phyloP scores from a whole-genome alignment of 1,140 invertebrate species.

The Drosophila arawakana region DNA sequence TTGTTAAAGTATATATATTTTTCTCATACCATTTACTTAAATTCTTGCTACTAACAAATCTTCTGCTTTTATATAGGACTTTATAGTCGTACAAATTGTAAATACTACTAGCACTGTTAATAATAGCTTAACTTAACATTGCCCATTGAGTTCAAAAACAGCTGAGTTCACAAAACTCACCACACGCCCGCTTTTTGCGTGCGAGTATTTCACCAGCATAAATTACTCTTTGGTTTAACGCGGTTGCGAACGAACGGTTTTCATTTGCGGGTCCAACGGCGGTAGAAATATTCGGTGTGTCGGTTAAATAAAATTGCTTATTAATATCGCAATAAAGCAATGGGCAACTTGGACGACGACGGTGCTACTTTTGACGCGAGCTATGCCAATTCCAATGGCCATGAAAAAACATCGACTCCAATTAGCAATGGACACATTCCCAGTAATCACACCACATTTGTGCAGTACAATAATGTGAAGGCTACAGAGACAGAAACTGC shows the following conservation, averaged over 20 bases:
- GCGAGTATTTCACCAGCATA: conserved; percentile 1
- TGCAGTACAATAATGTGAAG: neutral
- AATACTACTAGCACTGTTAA: too few species aligned
- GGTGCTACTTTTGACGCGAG: conserved; percentile 47
- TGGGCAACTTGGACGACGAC: conserved; percentile 68
- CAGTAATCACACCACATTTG: conserved; percentile 3
- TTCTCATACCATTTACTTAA: too few species aligned
- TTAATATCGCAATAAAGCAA: conserved; percentile 21
- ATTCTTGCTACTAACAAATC: too few species aligned
- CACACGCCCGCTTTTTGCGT: conserved; percentile 26
- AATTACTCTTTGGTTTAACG: conserved; percentile 37
- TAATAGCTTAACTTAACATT: too few species aligned
- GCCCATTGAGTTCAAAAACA: conserved; percentile 5
- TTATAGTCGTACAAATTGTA: too few species aligned
- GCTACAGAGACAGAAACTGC: neutral
- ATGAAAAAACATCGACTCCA: conserved; percentile 21
- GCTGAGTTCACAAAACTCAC: conserved; percentile 30
- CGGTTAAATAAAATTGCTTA: neutral
- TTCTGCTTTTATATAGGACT: too few species aligned
- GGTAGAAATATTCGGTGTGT: neutral
- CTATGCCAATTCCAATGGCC: conserved; percentile 43
- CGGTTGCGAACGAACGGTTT: conserved; percentile 15
- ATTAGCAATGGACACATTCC: conserved; percentile 50
- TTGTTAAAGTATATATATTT: too few species aligned
- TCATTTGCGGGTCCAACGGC: conserved; percentile 17